phyloP scores from a whole-genome alignment of 2,797 vertebrate genomes.

The Amblyraja radiata region DNA sequence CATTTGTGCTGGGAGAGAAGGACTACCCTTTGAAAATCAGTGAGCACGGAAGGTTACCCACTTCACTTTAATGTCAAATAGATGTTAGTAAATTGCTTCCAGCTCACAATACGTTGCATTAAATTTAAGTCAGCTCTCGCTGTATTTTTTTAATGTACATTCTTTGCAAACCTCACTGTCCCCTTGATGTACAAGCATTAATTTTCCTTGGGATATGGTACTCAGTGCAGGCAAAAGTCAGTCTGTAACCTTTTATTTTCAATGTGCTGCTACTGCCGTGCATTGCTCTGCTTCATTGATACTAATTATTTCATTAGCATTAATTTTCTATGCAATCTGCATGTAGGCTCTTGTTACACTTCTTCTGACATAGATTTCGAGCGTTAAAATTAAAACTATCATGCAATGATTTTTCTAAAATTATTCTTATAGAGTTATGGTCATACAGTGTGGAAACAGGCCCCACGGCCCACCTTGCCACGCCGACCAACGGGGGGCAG shows the following conservation, averaged over 20 bases:
- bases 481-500: too few species aligned
- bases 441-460: too few species aligned
- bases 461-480: too few species aligned
- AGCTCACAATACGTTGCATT: slow-evolving; percentile 13
- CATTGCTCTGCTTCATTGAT: slow-evolving; percentile 30
- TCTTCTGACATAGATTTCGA: not conserved
- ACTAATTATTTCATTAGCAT: slow-evolving; percentile 33
- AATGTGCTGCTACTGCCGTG: slow-evolving; percentile 20
- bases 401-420: not conserved
- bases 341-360: not conserved
- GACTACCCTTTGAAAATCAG: not conserved
- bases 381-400: not conserved
- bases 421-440: too few species aligned
- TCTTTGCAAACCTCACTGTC: slow-evolving; percentile 9
- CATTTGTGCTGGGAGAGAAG: slow-evolving; percentile 1
- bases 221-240: slow-evolving; percentile 24
- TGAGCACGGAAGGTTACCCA: slow-evolving; percentile 1
- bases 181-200: slow-evolving; percentile 24
- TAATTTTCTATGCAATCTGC: slow-evolving; percentile 29
- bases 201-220: slow-evolving; percentile 10
- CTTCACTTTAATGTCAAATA: slow-evolving; percentile 27
- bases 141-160: slow-evolving; percentile 26
- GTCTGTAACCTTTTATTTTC: slow-evolving; percentile 8
- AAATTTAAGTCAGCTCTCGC: not conserved
- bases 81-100: slow-evolving; percentile 1